A percentile compares a stretch with the other conserved stretches of the same genome.
These are phyloP conservation scores for Heliothis peltigera DNA, from an alignment of 2,888 invertebrate genomes.

Conservation along the genomic window DNA sequence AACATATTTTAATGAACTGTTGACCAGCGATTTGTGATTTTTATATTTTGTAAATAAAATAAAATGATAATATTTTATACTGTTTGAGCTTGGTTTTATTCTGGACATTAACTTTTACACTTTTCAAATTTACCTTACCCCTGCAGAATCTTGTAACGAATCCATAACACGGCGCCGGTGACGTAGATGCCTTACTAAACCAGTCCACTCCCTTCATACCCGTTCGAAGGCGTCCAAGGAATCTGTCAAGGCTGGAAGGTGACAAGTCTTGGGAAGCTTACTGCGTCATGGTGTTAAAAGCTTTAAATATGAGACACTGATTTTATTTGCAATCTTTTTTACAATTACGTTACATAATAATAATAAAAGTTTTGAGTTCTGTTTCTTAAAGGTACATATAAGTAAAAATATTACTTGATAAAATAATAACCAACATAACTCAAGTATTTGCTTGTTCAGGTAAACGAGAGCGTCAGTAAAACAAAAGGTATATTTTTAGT, in stretches of 20 bases:
- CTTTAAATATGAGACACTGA: too few relatives aligned
- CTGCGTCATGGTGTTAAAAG: too few relatives aligned
- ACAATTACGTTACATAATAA: too few relatives aligned
- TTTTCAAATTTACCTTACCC: background rate
- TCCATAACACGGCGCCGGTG: slow-evolving; percentile 1
- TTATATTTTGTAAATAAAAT: background rate
- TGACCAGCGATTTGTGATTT: background rate
- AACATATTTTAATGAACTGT: background rate
- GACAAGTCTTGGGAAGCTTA: too few relatives aligned
- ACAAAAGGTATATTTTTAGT: slow-evolving; percentile 52
- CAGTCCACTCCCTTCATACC: background rate
- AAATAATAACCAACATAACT: too few relatives aligned
- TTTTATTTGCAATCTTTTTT: too few relatives aligned
- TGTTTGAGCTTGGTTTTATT: background rate
- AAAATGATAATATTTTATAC: background rate
- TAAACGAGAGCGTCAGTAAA: slow-evolving; percentile 10
- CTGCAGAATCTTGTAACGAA: background rate
- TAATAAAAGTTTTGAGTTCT: too few relatives aligned
- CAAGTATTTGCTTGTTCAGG: too few relatives aligned
- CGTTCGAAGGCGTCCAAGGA: background rate
- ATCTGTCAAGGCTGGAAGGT: background rate
- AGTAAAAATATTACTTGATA: too few relatives aligned
- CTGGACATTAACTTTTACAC: background rate
- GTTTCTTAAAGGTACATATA: too few relatives aligned
- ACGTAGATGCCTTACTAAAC: background rate